Conservation (phyloP, 2,888 invertebrate genomes). For the Cylindroiulus punctatus region DNA sequence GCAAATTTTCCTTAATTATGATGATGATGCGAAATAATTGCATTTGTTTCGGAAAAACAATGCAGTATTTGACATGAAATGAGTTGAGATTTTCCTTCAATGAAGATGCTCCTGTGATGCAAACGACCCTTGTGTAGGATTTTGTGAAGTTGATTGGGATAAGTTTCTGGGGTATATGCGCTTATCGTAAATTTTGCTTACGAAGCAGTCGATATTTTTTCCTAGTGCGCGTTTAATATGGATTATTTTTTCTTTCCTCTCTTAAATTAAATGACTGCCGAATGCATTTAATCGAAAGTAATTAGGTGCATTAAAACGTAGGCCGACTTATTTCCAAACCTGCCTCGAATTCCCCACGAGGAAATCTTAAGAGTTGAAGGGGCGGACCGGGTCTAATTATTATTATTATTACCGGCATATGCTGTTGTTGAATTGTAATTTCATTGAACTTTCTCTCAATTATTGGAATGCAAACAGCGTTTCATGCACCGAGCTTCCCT, state of each 20-base stretch:
- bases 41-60: no score
- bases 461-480: neutral
- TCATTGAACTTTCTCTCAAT: neutral
- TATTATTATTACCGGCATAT: neutral
- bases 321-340: neutral
- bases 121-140: no score
- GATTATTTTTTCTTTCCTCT: slow-evolving; percentile 1
- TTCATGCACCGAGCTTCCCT: neutral
- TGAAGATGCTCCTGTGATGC: no score
- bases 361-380: neutral
- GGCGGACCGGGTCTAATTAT: neutral
- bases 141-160: neutral
- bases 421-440: slow-evolving; percentile 1
- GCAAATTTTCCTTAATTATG: no score
- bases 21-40: no score
- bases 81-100: no score
- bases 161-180: neutral
- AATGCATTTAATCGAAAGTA: slow-evolving; percentile 32
- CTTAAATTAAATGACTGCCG: slow-evolving; percentile 11
- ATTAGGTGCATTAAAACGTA: slow-evolving; percentile 14
- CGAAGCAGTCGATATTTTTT: neutral
- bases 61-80: no score
- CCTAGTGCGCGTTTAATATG: neutral
- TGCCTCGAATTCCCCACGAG: slow-evolving; percentile 2
- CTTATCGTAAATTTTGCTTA: neutral